Evolutionary conservation across 2,797 vertebrate species (phyloP).

Genomic region (Mormyrops attenuatus): DNA sequence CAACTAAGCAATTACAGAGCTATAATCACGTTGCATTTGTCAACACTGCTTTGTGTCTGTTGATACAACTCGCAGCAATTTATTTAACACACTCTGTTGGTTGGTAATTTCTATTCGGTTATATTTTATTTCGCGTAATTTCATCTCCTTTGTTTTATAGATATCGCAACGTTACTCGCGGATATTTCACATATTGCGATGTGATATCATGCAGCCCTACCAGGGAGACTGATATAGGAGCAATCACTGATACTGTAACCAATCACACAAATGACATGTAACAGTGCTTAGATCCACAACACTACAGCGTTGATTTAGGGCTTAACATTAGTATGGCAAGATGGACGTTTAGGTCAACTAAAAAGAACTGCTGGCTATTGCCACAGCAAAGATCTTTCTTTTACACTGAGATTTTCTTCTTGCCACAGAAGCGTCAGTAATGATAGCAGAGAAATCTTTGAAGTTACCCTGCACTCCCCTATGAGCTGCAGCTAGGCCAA

Average conservation of each 20-base stretch:
- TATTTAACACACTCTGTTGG: background rate
- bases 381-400: background rate
- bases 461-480: background rate
- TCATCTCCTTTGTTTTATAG: background rate
- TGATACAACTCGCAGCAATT: background rate
- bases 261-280: background rate
- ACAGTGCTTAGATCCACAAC: background rate
- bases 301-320: background rate
- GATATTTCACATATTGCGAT: background rate
- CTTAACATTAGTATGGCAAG: background rate
- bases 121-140: background rate
- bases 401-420: background rate
- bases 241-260: background rate
- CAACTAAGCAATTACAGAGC: background rate
- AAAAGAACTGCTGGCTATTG: background rate
- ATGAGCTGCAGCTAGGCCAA: background rate
- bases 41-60: background rate
- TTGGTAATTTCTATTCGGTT: background rate
- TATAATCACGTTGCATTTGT: background rate
- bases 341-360: background rate
- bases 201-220: background rate
- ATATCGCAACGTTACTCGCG: background rate
- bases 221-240: background rate
- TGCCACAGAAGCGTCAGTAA: constrained; percentile 1
- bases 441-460: background rate